These are phyloP conservation scores for Buceros bicornis DNA, from an alignment of 2,797 vertebrate species.

Conservation along the genomic window DNA sequence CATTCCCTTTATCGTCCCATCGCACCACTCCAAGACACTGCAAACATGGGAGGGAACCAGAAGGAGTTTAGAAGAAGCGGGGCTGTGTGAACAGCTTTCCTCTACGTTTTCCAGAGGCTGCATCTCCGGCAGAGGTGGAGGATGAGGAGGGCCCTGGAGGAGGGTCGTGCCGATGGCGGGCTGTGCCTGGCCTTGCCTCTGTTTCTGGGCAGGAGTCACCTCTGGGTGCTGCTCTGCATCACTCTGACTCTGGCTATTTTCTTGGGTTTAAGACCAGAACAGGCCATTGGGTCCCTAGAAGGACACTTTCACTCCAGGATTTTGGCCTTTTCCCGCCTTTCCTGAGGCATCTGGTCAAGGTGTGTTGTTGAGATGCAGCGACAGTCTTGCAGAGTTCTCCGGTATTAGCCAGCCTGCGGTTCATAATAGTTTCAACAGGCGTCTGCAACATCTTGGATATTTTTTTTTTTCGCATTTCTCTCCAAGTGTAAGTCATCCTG, in stretches of 20 bases:
- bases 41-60: neutral
- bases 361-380: neutral
- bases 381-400: neutral
- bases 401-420: neutral
- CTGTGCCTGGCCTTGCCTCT: neutral
- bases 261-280: rapidly evolving
- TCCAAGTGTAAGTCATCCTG: neutral
- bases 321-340: neutral
- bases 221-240: rapidly evolving
- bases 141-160: neutral
- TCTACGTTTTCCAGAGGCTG: neutral
- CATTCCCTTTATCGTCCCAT: neutral
- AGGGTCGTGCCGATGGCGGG: neutral
- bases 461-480: neutral
- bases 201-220: neutral
- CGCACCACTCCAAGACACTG: neutral
- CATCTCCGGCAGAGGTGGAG: neutral
- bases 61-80: neutral
- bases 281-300: rapidly evolving
- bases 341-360: neutral
- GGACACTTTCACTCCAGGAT: neutral
- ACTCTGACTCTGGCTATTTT: neutral
- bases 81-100: neutral
- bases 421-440: neutral
- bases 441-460: neutral